Percentiles rank a stretch among this genome's conserved stretches.
phyloP scores from a whole-genome alignment of 2,113 vertebrate genomes.

The Progne subis region DNA sequence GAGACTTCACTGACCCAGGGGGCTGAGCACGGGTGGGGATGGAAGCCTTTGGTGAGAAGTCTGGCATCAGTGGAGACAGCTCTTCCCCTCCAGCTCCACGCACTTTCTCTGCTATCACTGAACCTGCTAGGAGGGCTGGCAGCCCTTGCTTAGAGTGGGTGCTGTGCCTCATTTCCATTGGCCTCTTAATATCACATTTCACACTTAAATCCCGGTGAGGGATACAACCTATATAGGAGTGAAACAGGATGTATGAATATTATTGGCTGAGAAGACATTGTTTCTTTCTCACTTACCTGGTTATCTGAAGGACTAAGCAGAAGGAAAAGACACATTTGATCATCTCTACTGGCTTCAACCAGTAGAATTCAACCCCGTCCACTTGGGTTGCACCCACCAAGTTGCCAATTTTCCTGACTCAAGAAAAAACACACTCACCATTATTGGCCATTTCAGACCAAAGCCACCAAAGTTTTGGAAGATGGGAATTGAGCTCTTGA shows the following conservation, averaged over 20 bases:
- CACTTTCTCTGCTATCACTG: neutral
- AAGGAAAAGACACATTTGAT: neutral
- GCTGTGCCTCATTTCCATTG: neutral
- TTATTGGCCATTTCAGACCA: neutral
- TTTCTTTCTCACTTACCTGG: neutral
- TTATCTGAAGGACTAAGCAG: neutral
- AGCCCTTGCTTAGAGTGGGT: neutral
- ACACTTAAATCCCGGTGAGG: neutral
- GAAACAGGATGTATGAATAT: neutral
- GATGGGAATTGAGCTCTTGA: neutral
- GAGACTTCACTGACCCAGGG: neutral
- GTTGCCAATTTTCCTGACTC: neutral
- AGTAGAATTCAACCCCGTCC: neutral
- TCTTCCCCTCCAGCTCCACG: neutral
- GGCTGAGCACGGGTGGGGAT: accelerated
- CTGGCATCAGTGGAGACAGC: neutral
- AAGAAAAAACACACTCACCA: neutral
- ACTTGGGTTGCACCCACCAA: neutral
- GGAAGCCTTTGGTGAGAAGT: neutral
- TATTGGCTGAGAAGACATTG: neutral
- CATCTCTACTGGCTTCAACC: neutral
- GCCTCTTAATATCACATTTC: neutral
- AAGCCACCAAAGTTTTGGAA: neutral
- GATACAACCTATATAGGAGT: neutral
- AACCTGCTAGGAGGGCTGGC: neutral